Base-by-base conservation (phyloP, 2,113 vertebrate species). In the Austrofundulus limnaeus region DNA sequence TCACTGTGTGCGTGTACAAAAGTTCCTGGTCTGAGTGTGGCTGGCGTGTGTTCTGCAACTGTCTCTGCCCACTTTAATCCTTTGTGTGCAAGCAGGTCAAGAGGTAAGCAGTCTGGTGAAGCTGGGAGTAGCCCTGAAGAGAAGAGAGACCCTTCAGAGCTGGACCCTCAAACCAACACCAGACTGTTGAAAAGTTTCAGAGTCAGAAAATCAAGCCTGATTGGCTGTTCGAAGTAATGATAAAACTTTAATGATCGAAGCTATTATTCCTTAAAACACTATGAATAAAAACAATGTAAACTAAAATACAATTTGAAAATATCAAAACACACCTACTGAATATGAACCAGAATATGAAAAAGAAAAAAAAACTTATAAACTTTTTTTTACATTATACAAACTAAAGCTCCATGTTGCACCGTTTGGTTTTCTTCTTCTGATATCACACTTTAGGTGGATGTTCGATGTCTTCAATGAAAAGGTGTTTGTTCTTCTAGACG, bases 1-100 rank as follows among this genome's bases (percentile, higher is more conserved):
- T 15, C 23, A 51, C 38, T 61, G 45, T 16, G 61, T 54, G 57
- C 41, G 41, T 74, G 58, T 70, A 71, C 69, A 73, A 72, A 75
- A 79, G 52, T 61, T 49, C 63, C 66, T 55, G 63, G 61, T 48
- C 64, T 17, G 70, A 85, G 83, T 65, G 78, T 81, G 77, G 46
- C 75, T 76, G 85, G 84, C 61, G 72, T 82, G 83, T 65, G 78
- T 84, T 87, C 76, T 78, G 65, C 82, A 70, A 70, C 80, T 41
- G 76, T 70, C 47, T 85, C 64, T 75, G 54, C 61, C 43, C 61
- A 80, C 74, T 75, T 75, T 90, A 86, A 89, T 88, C 86, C 77
- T 88, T 80, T 88, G 77, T 85, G 76, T 80, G 67, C 61, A 53
- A 64, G 74, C 79, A 77, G 88, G 85, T 89, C 84, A 89, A 90